Evolutionary conservation across 1,140 invertebrate species (phyloP).

Genomic region (Tetramorium simillimum): DNA sequence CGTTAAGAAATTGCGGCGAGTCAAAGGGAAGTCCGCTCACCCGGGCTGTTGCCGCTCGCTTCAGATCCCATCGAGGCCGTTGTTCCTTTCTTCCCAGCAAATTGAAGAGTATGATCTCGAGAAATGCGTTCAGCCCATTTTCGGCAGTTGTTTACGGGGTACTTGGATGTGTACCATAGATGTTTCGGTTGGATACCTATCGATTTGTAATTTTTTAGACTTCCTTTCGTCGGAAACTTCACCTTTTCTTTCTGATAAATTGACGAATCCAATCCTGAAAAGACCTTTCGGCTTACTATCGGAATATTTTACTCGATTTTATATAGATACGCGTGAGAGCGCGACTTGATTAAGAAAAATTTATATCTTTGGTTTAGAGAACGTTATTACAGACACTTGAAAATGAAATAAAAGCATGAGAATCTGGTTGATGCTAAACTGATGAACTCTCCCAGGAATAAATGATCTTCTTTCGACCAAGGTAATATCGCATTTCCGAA

Average conservation of each 20-base stretch:
- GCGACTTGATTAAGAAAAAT: constrained; percentile 7
- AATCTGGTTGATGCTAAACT: background rate
- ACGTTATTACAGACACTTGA: background rate
- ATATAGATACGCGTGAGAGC: background rate
- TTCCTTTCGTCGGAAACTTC: background rate
- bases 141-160: constrained; percentile 48
- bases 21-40: constrained; percentile 59
- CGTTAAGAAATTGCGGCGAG: constrained; percentile 70
- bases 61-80: constrained; percentile 44
- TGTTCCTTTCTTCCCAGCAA: constrained; percentile 29
- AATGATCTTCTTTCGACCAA: constrained; percentile 65
- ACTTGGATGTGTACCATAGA: background rate
- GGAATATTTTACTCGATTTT: background rate
- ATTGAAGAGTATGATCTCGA: constrained; percentile 53
- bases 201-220: constrained; percentile 20
- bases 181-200: constrained; percentile 5
- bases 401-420: background rate
- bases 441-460: constrained; percentile 37
- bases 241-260: constrained; percentile 51
- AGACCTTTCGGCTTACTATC: background rate
- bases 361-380: background rate
- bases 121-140: constrained; percentile 38
- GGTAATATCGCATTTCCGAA: constrained; percentile 51
- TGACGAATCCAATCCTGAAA: constrained; percentile 3
- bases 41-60: constrained; percentile 5